These are phyloP conservation scores for Caenorhabditis elegans DNA, from an alignment of 1,140 invertebrate genomes.

Conservation along the genomic window DNA sequence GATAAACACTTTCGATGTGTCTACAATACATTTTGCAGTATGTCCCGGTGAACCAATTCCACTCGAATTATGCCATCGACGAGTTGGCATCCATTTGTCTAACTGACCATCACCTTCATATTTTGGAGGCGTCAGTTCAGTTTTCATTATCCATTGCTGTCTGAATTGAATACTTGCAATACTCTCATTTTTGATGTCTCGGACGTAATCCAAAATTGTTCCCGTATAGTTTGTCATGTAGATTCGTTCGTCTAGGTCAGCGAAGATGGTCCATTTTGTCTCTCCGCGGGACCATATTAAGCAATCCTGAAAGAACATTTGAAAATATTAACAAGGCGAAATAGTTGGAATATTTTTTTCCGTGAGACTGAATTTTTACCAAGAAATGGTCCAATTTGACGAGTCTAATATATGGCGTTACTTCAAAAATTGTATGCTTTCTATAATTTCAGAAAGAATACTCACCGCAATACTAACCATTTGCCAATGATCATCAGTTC, in stretches of 20 bases:
- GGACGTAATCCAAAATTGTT: not conserved
- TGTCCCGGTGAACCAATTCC: not conserved
- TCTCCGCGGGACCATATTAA: not conserved
- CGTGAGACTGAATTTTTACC: too few relatives aligned
- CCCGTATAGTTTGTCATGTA: not conserved
- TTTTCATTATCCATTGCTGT: constrained; percentile 3
- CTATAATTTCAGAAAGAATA: not conserved
- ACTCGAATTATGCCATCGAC: not conserved
- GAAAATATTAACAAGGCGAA: too few relatives aligned
- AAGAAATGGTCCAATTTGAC: too few relatives aligned
- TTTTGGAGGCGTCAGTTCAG: not conserved
- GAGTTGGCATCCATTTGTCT: constrained; percentile 3
- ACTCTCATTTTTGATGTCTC: not conserved
- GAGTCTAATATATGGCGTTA: too few relatives aligned
- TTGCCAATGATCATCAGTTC: not conserved
- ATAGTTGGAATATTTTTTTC: too few relatives aligned
- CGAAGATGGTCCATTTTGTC: not conserved
- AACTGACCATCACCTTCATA: not conserved
- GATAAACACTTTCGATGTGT: not conserved
- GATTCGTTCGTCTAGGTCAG: not conserved
- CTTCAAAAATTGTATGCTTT: too few relatives aligned
- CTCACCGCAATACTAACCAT: not conserved
- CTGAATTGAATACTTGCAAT: not conserved
- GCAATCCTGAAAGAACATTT: constrained; percentile 13
- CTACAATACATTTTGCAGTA: constrained; percentile 4